Percentiles rank a stretch among this genome's conserved stretches.
Conservation (phyloP, 2,888 invertebrate species). For the Oscheius sp. region DNA sequence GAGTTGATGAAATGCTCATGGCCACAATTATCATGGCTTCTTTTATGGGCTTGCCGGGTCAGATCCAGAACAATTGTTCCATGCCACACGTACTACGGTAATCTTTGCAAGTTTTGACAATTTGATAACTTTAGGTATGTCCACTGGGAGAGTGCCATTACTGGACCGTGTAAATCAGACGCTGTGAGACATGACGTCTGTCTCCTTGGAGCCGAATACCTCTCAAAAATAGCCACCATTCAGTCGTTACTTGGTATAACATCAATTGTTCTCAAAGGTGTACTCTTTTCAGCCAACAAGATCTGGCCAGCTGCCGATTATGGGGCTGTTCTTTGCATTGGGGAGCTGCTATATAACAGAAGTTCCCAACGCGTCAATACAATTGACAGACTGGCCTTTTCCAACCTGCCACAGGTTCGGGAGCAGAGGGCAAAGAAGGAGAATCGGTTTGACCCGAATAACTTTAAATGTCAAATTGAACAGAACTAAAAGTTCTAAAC, state of each 20-base stretch:
- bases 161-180: not conserved
- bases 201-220: slow-evolving; percentile 19
- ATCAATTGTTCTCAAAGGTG: not conserved
- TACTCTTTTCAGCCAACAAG: slow-evolving; percentile 28
- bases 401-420: slow-evolving; percentile 19
- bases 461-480: slow-evolving; percentile 1
- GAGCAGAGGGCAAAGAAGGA: slow-evolving; percentile 3
- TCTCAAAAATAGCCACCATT: not conserved
- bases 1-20: slow-evolving; percentile 36
- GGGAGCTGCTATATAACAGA: slow-evolving; percentile 21
- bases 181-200: slow-evolving; percentile 21
- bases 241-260: slow-evolving; percentile 11
- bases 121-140: slow-evolving; percentile 9
- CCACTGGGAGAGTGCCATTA: slow-evolving; percentile 9
- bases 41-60: slow-evolving; percentile 19
- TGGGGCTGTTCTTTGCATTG: slow-evolving; percentile 24
- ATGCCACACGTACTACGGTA: not conserved
- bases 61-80: slow-evolving; percentile 18
- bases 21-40: slow-evolving; percentile 5
- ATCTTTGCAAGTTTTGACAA: not conserved
- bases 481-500: no score
- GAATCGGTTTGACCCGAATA: not conserved
- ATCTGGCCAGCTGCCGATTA: slow-evolving; percentile 30
- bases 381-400: slow-evolving; percentile 2
- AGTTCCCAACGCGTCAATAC: not conserved